Evolutionary conservation across 2,113 vertebrate species (phyloP), one percentile per base, ranked within the genome.

Genomic region (Mormyrus lacerda): DNA sequence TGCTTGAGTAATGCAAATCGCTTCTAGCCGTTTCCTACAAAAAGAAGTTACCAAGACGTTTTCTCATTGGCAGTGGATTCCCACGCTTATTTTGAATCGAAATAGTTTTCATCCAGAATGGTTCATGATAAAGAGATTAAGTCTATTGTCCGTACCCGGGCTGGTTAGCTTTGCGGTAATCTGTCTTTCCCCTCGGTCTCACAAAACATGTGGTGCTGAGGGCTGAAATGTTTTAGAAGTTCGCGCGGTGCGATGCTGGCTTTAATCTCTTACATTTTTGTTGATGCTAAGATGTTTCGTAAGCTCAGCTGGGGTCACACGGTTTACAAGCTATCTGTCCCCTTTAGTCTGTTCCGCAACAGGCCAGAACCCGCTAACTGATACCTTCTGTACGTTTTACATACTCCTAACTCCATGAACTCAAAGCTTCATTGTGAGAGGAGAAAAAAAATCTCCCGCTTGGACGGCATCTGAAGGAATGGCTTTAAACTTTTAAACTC

Each of bases 1-100:
- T 1, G 73, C 76, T 15, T 85, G 31, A 88, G 85, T 47, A 79
- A 69, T 61, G 84, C 76, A 53, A 84, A 89, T 87, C 85, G 87
- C 42, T 83, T 90, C 65, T 85, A 87, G 88, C 73, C 2, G 42
- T 73, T 88, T 89, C 85, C 79, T 89, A 87, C 91, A 89, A 90
- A 91, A 89, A 65, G 79, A 19, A 15, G 88, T 87, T 89, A 87
- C 90, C 90, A 91, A 90, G 76, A 90, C 82, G 65, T 86, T 55
- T 44, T 73, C 50, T 76, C 84, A 58, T 58, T 86, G 79, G 86
- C 21, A 53, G 90, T 91, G 90, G 89, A 83, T 88, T 69, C 88
- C 55, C 47, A 88, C 53, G 55, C 76, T 88, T 69, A 83, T 83
- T 27, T 88, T 90, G 76, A 89, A 90, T 88, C 61, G 84, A 86